Evolutionary conservation across 2,797 vertebrate species (phyloP), one percentile per base, ranked within the genome.

Genomic region (Merluccius polli): DNA sequence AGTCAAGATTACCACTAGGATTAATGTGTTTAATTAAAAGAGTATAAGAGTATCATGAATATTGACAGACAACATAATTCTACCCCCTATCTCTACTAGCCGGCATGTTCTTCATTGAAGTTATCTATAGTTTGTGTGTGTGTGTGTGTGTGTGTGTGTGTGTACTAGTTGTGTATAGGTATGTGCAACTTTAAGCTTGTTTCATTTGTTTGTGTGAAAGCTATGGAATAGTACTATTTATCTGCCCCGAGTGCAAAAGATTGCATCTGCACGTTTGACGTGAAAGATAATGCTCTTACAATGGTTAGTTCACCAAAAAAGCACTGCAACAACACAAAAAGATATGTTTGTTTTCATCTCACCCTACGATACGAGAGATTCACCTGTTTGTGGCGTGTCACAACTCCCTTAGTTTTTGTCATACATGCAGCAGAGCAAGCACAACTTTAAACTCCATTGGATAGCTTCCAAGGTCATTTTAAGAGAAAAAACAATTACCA

Each of bases 401-500:
- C 15, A n/a, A 18, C 38, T 4, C 21, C 29, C 27, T 70, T 44
- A 21, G 12, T 59, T 36, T 71, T 36, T 70, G 32, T 76, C n/a
- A 30, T 71, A 10, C 8, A 8, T 18, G 10, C 11, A 27, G 38
- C 29, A 11, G 27, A 63, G 48, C 48, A 69, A 44, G 68, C 11
- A 13, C 44, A 72, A 59, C 41, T 73, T 75, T 75, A 33, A 44
- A 72, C 24, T 63, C 59, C 63, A 24, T 27, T 59, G 27, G 6
- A 38, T 21, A 74, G 21, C 15, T 52, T 32, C 48, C 63, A 76
- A 75, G 65, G 71, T 73, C 44, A 27, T 63, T 68, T 75, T 73
- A 27, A 33, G 52, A 79, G 72, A 38, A n/a, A 52, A 35, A 8
- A 65, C 71, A 36, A 75, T 80, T 72, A 82, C 38, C 63, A 72